A percentile compares a stretch with the other conserved stretches of the same genome.
Evolutionary conservation across 2,797 vertebrate genomes (phyloP).

Genomic region (Masticophis lateralis): DNA sequence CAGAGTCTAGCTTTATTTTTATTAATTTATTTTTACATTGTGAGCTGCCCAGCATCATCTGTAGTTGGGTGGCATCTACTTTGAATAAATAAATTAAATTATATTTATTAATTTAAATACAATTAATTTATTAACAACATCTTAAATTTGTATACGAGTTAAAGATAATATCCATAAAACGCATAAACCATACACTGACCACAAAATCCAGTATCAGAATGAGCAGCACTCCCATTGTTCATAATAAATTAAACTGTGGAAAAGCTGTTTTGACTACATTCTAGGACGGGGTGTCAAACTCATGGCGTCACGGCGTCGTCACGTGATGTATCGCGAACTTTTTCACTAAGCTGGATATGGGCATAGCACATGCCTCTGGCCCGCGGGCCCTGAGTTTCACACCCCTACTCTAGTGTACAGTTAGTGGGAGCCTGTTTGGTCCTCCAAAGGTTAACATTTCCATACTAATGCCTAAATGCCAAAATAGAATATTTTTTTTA

Average conservation of each 20-base stretch:
- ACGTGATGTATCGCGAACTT: too few species aligned
- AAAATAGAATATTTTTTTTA: not conserved
- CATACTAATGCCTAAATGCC: not conserved
- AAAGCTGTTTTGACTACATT: not conserved
- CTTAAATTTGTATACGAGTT: not conserved
- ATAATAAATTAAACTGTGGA: not conserved
- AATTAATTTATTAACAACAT: not conserved
- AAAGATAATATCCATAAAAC: not conserved
- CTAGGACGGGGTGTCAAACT: too few species aligned
- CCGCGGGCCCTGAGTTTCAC: accelerated
- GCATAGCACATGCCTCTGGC: too few species aligned
- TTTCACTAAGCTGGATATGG: too few species aligned
- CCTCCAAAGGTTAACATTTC: not conserved
- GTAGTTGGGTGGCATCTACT: not conserved
- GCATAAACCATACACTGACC: not conserved
- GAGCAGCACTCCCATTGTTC: not conserved
- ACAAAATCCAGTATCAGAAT: not conserved
- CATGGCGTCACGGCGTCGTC: too few species aligned
- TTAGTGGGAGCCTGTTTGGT: not conserved
- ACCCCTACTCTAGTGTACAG: not conserved
- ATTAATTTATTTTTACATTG: not conserved
- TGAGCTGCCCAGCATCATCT: not conserved
- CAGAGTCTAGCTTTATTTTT: not conserved
- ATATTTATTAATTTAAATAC: not conserved
- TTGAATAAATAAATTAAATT: not conserved